phyloP scores from a whole-genome alignment of 2,113 vertebrate genomes.

The Mustelus asterias region DNA sequence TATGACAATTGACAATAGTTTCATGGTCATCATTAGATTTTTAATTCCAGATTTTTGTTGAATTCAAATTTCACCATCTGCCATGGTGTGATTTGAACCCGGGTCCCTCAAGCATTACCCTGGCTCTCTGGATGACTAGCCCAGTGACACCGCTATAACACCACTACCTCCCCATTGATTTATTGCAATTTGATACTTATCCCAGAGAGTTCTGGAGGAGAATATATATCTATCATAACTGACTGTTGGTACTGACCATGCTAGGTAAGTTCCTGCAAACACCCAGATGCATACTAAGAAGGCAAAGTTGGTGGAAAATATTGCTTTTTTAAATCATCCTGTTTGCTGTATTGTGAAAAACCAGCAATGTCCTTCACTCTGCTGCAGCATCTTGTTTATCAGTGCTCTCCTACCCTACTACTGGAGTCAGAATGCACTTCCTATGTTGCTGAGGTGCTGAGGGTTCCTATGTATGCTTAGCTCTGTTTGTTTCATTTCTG shows the following conservation, averaged over 20 bases:
- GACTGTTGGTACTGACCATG: not conserved
- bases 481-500: no score
- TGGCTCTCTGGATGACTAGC: no score
- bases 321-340: not conserved
- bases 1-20: no score
- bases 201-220: not conserved
- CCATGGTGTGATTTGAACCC: no score
- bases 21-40: no score
- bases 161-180: no score
- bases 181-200: not conserved
- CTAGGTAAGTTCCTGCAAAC: no score
- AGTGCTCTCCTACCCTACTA: not conserved
- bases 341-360: not conserved
- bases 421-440: not conserved
- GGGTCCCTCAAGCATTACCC: no score
- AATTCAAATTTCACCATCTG: no score
- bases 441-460: not conserved
- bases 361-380: not conserved
- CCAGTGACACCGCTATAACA: no score
- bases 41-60: no score
- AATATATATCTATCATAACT: not conserved
- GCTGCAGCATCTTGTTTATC: not conserved
- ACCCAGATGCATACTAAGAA: not conserved
- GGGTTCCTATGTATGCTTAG: no score
- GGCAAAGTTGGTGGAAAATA: not conserved